A percentile compares a stretch with the other conserved stretches of the same genome.
Conservation (phyloP, 1,140 invertebrate genomes). For the Drosophila mayri region DNA sequence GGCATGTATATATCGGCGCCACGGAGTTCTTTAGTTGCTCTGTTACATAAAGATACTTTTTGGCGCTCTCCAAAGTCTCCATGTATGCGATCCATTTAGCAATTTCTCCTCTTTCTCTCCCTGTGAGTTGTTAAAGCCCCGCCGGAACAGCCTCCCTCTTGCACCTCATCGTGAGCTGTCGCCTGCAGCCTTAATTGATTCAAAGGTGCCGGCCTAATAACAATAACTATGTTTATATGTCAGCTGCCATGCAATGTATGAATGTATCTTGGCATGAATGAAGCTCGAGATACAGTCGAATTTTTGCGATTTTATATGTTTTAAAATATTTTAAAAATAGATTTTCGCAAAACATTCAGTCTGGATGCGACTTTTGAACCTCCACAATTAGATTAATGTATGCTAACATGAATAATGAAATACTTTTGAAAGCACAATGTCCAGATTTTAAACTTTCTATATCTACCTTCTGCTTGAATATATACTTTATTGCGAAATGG, state of each 20-base stretch:
- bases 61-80: slow-evolving; percentile 21
- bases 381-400: neutral
- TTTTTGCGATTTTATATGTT: slow-evolving; percentile 2
- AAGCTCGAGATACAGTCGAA: neutral
- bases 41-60: slow-evolving; percentile 21
- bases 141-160: slow-evolving; percentile 32
- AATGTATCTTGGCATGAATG: neutral
- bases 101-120: neutral
- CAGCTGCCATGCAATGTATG: slow-evolving; percentile 5
- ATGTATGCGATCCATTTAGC: neutral
- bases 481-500: neutral
- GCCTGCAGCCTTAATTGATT: slow-evolving; percentile 61
- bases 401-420: neutral
- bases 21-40: neutral
- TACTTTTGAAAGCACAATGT: neutral
- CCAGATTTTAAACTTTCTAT: neutral
- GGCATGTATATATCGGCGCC: slow-evolving; percentile 14
- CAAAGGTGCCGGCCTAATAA: slow-evolving; percentile 59
- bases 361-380: neutral
- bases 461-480: neutral
- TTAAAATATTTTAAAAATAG: slow-evolving; percentile 5
- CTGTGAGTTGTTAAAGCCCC: slow-evolving; percentile 6
- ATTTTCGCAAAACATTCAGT: neutral
- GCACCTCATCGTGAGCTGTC: slow-evolving; percentile 53
- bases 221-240: slow-evolving; percentile 5